Percentiles rank a stretch among this genome's conserved stretches.
Conservation (phyloP, 2,888 invertebrate genomes). For the Cataglyphis cursor region DNA sequence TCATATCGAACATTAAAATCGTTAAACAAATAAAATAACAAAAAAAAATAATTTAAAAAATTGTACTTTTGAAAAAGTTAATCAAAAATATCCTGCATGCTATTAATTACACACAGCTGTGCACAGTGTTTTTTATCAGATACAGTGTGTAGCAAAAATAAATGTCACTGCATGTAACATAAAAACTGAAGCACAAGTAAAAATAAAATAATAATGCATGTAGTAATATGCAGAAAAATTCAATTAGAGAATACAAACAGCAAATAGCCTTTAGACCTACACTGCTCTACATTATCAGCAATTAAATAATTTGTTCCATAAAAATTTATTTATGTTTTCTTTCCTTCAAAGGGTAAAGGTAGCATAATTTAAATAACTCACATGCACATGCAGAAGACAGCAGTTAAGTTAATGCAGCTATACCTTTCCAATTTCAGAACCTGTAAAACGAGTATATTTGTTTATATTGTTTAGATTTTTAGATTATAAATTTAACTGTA, state of each 20-base stretch:
- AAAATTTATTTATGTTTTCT: background rate
- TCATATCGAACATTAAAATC: background rate
- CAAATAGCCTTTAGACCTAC: background rate
- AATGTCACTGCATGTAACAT: background rate
- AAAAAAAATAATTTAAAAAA: background rate
- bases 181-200: background rate
- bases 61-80: background rate
- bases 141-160: constrained; percentile 42
- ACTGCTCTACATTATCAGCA: background rate
- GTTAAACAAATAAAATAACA: background rate
- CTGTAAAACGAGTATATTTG: constrained; percentile 3
- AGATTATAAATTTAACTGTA: background rate
- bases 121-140: constrained; percentile 7
- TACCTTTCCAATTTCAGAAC: no score
- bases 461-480: background rate
- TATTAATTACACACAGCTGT: constrained; percentile 28
- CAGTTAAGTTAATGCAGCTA: background rate
- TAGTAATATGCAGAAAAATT: background rate
- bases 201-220: background rate
- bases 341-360: background rate
- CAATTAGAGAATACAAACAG: background rate
- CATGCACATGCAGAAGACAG: background rate
- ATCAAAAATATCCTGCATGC: background rate
- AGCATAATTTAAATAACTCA: constrained; percentile 7
- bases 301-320: background rate